Conservation (phyloP, 2,113 vertebrate genomes). For the Macquaria australasica region DNA sequence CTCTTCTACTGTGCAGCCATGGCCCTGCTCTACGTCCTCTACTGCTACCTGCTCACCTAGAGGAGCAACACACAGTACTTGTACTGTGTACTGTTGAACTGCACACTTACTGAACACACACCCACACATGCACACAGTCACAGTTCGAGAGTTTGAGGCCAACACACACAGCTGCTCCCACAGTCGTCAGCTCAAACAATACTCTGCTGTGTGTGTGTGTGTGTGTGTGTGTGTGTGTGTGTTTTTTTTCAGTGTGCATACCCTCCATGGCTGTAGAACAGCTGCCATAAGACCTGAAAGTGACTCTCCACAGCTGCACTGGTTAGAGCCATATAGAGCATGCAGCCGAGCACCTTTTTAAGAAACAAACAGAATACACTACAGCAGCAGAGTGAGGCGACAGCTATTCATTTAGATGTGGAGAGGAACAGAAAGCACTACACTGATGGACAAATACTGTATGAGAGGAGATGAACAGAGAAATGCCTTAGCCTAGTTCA, state of each 20-base stretch:
- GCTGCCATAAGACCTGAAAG: not conserved
- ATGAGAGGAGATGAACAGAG: conserved; percentile 5
- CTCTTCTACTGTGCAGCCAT: conserved; percentile 89
- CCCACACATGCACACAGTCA: conserved; percentile 3
- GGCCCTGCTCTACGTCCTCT: conserved; percentile 87
- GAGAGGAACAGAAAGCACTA: not conserved
- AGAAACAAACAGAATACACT: not conserved
- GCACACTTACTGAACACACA: not conserved
- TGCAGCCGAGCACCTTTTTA: conserved; percentile 39
- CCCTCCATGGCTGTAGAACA: not conserved
- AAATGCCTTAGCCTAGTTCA: conserved; percentile 69
- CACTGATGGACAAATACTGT: not conserved
- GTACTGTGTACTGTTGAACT: not conserved
- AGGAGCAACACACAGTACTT: not conserved
- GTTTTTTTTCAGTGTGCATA: not conserved
- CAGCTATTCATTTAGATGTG: not conserved
- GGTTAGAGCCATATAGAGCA: not conserved
- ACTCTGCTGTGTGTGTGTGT: not conserved
- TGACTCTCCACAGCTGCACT: conserved; percentile 29
- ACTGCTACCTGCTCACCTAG: conserved; percentile 80
- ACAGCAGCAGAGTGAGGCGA: conserved; percentile 14
- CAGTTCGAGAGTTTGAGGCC: conserved; percentile 3
- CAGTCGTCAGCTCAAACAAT: conserved; percentile 6
- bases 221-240: not conserved
- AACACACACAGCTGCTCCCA: conserved; percentile 18